Percentiles rank a stretch among this genome's conserved stretches.
Conservation (phyloP, 2,113 vertebrate species). For the Cochlearius cochlearius region DNA sequence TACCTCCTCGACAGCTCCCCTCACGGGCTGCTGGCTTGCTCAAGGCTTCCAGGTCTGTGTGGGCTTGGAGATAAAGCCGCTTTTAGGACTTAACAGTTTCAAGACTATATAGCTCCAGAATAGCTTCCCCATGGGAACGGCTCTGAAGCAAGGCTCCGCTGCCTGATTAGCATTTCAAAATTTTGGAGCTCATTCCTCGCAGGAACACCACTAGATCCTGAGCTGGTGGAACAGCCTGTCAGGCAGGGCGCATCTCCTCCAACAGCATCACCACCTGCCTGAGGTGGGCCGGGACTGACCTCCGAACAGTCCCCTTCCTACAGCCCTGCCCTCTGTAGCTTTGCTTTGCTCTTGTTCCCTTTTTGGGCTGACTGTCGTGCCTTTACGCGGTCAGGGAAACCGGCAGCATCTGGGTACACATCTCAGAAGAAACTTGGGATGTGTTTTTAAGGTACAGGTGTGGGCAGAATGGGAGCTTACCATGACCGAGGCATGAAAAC, state of each 20-base stretch:
- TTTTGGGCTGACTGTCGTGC: neutral
- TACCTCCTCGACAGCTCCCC: neutral
- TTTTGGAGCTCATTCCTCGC: neutral
- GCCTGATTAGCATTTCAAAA: slow-evolving; percentile 34
- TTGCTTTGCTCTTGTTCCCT: neutral
- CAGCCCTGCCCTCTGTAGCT: neutral
- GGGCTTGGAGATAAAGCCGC: neutral
- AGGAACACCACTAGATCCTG: neutral
- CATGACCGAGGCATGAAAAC: neutral
- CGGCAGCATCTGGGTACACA: neutral
- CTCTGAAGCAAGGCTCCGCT: neutral
- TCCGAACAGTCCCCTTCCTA: neutral
- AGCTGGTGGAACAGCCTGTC: neutral
- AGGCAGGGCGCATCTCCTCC: neutral
- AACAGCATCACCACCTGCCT: neutral
- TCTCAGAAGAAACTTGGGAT: neutral
- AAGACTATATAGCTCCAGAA: slow-evolving; percentile 3
- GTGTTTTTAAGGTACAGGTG: neutral
- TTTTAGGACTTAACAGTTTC: slow-evolving; percentile 3
- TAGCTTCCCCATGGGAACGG: slow-evolving; percentile 12
- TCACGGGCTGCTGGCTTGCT: neutral
- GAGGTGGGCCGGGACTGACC: neutral
- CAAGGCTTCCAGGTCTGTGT: slow-evolving; percentile 1
- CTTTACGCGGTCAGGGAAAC: neutral
- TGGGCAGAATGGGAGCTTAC: neutral